Evolutionary conservation across 2,888 invertebrate species (phyloP), one percentile per base, ranked within the genome.

Genomic region (Drosophila kuntzei): DNA sequence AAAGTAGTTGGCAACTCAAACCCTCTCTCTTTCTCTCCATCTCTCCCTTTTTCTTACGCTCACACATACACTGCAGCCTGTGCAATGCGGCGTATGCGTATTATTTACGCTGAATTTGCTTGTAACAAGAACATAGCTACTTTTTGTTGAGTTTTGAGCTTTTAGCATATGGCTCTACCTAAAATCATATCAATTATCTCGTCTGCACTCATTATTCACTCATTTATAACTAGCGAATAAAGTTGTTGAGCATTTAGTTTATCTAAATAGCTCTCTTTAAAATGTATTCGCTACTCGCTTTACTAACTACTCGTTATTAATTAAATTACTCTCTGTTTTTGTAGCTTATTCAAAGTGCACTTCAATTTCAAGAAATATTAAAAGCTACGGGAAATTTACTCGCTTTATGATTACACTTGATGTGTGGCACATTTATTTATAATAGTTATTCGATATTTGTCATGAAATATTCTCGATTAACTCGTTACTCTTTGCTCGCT

Each of bases 1-100:
- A 76, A 85, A 89, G 73, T 87, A 74, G 71, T 51, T 67, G 53
- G 18, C 11, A 66, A 73, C 59, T 62, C 61, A 58, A 73, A 66
- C 61, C 44, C 47, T 49, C 32, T 9, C 12, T 3, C 8, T 27
- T 18, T 20, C n/a, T 1, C 12, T 36, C 25, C 2, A 8, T 8
- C 18, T 36, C 9, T 27, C 11, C 3, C 29, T 18, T 34, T 11
- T 36, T 27, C 8, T 14, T 9, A 18, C 36, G 27, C 7, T 29
- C 14, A 9, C 34, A n/a, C 27, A 47, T 39, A 46, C 25, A 12
- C 8, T 27, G 55, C 59, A 12, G 54, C 11, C 34, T 34, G 22
- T 34, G 25, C 71, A 62, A 64, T 62, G 77, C 60, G 64, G 60
- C 79, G 59, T 54, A 65, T 80, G 49, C 63, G 46, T 50, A 34